Evolutionary conservation across 2,888 invertebrate species (phyloP), one percentile per base, ranked within the genome.

Genomic region (Cynaeus angustus): DNA sequence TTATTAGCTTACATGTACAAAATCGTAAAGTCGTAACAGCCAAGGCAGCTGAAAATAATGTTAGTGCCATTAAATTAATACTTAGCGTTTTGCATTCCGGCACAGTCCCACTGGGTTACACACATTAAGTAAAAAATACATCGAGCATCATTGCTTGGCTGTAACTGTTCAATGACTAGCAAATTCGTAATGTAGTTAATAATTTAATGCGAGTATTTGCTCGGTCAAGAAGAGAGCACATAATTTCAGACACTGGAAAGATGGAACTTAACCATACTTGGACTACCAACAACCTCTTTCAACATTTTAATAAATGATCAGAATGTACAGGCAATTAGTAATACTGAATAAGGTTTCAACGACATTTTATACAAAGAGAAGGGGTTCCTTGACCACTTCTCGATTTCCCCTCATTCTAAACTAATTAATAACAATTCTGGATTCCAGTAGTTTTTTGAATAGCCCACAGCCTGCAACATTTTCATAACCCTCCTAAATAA

Each of bases 161-260:
- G 59, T 61, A 61, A 61, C 38, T 61, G 38, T 61, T 50, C 48
- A 45, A 59, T 61, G 61, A 61, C 61, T 61, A 61, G 61, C 38
- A 61, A 43, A 61, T 50, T 61, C 45, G 45, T 59, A 59, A 59
- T 41, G 55, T 43, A 33, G 13, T 41, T 41, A 41, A 37, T n/a
- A 37, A 41, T 41, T 9, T 41, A 56, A 56, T 4, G 45, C 46
- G 61, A 61, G 61, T 61, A 61, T 61, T 59, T 12, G 26, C 9
- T 33, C 6, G 33, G n/a, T 33, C 9, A n/a, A 33, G 33, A 6
- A 33, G 33, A 33, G 9, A 33, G 33, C 33, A 33, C 33, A 33
- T n/a, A 2, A 33, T 21, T 21, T 21, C 21, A 21, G 21, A 21
- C 21, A 21, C 21, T 21, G 21, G 21, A 21, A 21, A 21, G 21